These are phyloP conservation scores for Oophaga pumilio DNA, from an alignment of 2,113 vertebrate species.

Conservation along the genomic window DNA sequence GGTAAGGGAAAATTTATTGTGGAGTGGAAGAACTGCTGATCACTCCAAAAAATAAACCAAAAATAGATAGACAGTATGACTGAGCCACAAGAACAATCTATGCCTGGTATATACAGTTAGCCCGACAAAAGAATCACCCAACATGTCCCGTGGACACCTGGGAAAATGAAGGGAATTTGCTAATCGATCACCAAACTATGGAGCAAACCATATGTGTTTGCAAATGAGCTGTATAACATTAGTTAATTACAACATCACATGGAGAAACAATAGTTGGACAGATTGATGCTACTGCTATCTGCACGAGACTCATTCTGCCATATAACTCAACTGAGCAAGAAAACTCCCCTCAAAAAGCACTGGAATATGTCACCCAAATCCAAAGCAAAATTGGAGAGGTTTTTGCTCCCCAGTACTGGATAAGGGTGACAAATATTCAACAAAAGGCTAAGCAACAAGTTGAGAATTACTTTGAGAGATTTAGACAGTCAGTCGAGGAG, in stretches of 20 bases:
- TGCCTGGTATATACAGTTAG: not conserved
- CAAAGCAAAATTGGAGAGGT: not conserved
- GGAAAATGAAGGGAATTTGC: conserved; percentile 3
- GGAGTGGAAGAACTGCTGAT: too few relatives aligned
- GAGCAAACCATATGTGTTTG: conserved; percentile 3
- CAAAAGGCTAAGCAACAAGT: conserved; percentile 1
- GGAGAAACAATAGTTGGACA: not conserved
- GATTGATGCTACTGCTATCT: not conserved
- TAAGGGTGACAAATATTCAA: not conserved
- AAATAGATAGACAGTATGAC: too few relatives aligned
- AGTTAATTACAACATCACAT: conserved; percentile 9
- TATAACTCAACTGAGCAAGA: not conserved
- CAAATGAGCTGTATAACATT: conserved; percentile 1
- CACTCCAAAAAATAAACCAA: too few relatives aligned
- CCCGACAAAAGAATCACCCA: not conserved
- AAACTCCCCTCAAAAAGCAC: not conserved
- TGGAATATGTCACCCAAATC: not conserved
- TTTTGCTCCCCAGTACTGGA: not conserved
- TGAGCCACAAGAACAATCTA: too few relatives aligned
- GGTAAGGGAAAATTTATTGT: too few relatives aligned
- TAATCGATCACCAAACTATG: not conserved
- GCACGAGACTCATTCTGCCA: not conserved
- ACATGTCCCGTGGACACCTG: not conserved
- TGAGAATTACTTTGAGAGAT: not conserved
- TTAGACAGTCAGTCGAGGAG: not conserved